phyloP scores from a whole-genome alignment of 1,140 invertebrate genomes.

The Sarcophaga bullata region DNA sequence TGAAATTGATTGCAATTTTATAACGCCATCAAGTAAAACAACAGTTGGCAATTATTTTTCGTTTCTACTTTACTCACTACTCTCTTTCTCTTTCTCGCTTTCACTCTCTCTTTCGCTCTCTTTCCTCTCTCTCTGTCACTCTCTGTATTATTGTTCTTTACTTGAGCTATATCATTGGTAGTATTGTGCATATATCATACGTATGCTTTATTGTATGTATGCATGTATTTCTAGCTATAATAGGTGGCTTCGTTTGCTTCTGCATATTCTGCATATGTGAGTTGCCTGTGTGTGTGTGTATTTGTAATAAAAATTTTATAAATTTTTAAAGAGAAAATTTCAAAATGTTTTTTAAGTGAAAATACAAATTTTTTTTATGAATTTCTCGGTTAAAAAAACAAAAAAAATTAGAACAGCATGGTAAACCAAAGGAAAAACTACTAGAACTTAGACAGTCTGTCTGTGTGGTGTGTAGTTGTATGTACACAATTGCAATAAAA shows the following conservation, averaged over 20 bases:
- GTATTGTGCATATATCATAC: neutral
- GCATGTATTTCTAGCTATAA: too few species aligned
- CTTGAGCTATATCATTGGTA: neutral
- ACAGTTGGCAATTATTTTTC: constrained; percentile 36
- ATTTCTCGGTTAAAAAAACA: neutral
- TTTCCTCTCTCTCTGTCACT: too few species aligned
- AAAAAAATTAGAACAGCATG: neutral
- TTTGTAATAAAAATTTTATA: constrained; percentile 8
- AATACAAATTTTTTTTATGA: constrained; percentile 2
- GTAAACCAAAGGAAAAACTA: too few species aligned
- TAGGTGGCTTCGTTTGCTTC: too few species aligned
- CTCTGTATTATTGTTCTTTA: neutral
- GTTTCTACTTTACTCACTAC: neutral
- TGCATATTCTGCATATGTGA: too few species aligned
- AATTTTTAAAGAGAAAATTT: constrained; percentile 10
- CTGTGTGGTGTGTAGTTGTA: too few species aligned
- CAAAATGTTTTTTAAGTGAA: constrained; percentile 11
- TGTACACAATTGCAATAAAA: too few species aligned
- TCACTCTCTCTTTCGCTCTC: too few species aligned
- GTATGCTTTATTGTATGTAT: too few species aligned
- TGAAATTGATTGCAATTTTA: constrained; percentile 39
- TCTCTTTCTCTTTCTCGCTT: too few species aligned
- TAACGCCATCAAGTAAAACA: constrained; percentile 31
- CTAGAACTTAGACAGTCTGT: too few species aligned
- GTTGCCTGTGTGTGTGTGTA: neutral